Evolutionary conservation across 2,113 vertebrate genomes (phyloP).

Genomic region (Phrynosoma blainvillii): DNA sequence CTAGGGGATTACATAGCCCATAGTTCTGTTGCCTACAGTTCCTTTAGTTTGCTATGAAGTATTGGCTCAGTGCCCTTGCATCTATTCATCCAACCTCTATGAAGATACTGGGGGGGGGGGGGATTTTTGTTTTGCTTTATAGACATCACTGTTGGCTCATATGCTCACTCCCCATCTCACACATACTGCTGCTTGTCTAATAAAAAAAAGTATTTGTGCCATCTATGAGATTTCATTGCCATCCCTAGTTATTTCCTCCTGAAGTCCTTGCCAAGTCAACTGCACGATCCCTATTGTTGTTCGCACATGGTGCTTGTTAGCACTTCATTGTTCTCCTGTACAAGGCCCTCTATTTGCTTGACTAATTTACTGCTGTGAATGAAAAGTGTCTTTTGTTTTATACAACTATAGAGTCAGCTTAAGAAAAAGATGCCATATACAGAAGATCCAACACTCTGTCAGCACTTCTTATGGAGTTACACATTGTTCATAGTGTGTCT

Average conservation of each 20-base stretch:
- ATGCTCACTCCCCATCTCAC: slow-evolving; percentile 37
- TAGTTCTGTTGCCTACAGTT: not conserved
- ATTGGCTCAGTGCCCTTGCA: not conserved
- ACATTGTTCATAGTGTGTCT: slow-evolving; percentile 53
- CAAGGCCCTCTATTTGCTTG: slow-evolving; percentile 64
- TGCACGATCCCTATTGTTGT: slow-evolving; percentile 68
- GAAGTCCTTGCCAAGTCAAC: slow-evolving; percentile 63
- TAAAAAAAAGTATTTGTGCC: slow-evolving; percentile 47
- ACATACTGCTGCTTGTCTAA: slow-evolving; percentile 40
- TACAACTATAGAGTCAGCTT: slow-evolving; percentile 50
- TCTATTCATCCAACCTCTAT: not conserved
- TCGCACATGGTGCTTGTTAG: slow-evolving; percentile 79
- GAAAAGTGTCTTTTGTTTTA: slow-evolving; percentile 65
- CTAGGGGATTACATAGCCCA: not conserved
- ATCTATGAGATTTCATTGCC: slow-evolving; percentile 56
- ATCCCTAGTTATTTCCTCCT: slow-evolving; percentile 68
- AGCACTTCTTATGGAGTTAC: slow-evolving; percentile 56
- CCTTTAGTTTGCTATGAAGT: not conserved
- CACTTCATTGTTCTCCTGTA: slow-evolving; percentile 72
- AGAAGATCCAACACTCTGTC: slow-evolving; percentile 56
- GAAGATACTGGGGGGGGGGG: too few relatives aligned
- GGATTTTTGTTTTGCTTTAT: not conserved
- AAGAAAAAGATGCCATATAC: slow-evolving; percentile 59
- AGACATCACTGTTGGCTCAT: slow-evolving; percentile 47
- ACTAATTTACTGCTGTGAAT: slow-evolving; percentile 74